phyloP scores from a whole-genome alignment of 2,797 vertebrate genomes.

The Danio jaintianensis region DNA sequence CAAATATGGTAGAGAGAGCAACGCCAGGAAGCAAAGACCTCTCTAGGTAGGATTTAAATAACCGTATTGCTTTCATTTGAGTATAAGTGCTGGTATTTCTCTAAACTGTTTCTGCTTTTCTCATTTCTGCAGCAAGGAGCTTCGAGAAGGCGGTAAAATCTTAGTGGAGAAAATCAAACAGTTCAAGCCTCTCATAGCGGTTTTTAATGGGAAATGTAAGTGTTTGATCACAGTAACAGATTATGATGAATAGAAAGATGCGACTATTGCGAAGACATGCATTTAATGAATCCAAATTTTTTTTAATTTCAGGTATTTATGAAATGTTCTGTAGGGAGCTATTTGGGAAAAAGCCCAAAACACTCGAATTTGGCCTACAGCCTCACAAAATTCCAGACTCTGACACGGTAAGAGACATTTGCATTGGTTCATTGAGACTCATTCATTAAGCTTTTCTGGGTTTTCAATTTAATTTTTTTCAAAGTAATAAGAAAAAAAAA shows the following conservation, averaged over 20 bases:
- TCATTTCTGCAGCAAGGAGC: slow-evolving; percentile 87
- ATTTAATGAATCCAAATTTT: background rate
- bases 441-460: background rate
- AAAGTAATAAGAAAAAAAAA: no score
- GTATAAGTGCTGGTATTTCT: background rate
- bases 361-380: slow-evolving; percentile 95
- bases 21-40: slow-evolving; percentile 98
- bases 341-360: slow-evolving; percentile 95
- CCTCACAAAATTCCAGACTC: slow-evolving; percentile 96
- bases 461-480: no score
- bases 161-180: slow-evolving; percentile 96
- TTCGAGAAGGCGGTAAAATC: slow-evolving; percentile 96
- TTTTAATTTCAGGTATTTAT: slow-evolving; percentile 88
- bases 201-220: slow-evolving; percentile 94
- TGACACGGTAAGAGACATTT: slow-evolving; percentile 86
- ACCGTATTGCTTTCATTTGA: background rate
- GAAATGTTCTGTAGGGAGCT: slow-evolving; percentile 99
- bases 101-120: background rate
- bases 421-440: background rate
- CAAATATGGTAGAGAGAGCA: slow-evolving; percentile 96
- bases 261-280: background rate
- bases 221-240: background rate
- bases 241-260: no score
- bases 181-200: slow-evolving; percentile 95
- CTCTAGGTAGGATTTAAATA: slow-evolving; percentile 79